Evolutionary conservation across 2,888 invertebrate species (phyloP), one percentile per base, ranked within the genome.

Genomic region (Drosophila seclusa): DNA sequence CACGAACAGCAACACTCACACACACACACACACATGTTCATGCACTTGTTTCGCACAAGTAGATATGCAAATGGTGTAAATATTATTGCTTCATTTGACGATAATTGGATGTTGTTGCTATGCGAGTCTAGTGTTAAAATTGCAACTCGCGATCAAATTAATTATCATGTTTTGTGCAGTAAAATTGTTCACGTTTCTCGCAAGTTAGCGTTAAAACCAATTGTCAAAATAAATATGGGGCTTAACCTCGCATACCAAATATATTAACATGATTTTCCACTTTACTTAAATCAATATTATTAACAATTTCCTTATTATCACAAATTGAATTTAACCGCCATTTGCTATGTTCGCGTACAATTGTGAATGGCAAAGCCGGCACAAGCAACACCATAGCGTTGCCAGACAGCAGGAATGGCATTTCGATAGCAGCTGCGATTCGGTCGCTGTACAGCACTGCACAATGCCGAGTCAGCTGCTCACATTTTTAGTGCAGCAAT

Each of bases 61-160:
- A 34, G 11, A 11, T 31, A 58, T 42, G 31, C 50, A 54, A 48
- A 63, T 29, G n/a, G 42, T 29, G 7, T 27, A 65, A 24, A 34
- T 34, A 68, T 49, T 65, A 79, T 82, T 85, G 78, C 83, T 71
- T 71, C 61, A 80, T 69, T 73, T 36, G 29, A 31, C 50, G 67
- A 31, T 71, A 65, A 73, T 73, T 70, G 50, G 50, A 27, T 62
- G 54, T 68, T 75, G 63, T 67, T 59, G 62, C 54, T 64, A 52
- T 68, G 59, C 24, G 36, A 60, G 58, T 42, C 52, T 68, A 65
- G 87, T 78, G 73, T 58, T 76, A 86, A 83, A 83, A 80, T 63
- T 70, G 65, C 67, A 61, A 40, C 64, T 67, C 59, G 75, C 76
- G 71, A 79, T 38, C 77, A 87, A 78, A 82, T 78, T 74, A 82